Conservation (phyloP, 2,888 invertebrate genomes). For the Meiosimyza decipiens region DNA sequence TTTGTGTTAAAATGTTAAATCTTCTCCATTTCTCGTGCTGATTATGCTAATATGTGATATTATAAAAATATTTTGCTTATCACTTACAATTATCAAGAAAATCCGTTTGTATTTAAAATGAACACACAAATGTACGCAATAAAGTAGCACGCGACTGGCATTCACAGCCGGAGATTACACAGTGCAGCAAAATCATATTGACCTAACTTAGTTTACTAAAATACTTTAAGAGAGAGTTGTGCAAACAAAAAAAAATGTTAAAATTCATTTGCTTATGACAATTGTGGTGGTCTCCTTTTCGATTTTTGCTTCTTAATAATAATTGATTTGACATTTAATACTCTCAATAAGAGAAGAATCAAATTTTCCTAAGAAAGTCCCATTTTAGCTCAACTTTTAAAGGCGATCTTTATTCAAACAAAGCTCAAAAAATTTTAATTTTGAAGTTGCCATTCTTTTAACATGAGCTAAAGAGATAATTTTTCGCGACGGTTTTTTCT, state of each 20-base stretch:
- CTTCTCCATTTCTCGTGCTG: constrained; percentile 47
- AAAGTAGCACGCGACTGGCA: constrained; percentile 56
- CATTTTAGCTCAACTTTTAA: not conserved
- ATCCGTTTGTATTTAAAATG: not conserved
- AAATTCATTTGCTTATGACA: too few relatives aligned
- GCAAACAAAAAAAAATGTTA: too few relatives aligned
- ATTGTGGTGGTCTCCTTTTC: too few relatives aligned
- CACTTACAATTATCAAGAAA: constrained; percentile 56
- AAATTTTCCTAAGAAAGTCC: too few relatives aligned
- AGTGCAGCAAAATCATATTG: too few relatives aligned
- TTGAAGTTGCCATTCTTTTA: not conserved
- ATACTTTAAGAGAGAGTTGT: too few relatives aligned
- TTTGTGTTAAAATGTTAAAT: constrained; percentile 11
- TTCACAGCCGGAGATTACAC: too few relatives aligned
- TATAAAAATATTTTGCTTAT: constrained; percentile 63
- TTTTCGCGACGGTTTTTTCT: not conserved
- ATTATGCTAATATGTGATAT: constrained; percentile 58
- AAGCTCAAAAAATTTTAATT: not conserved
- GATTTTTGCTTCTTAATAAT: too few relatives aligned
- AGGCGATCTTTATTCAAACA: not conserved
- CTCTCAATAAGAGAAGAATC: too few relatives aligned
- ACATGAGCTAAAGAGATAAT: not conserved
- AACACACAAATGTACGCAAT: constrained; percentile 37
- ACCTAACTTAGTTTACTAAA: too few relatives aligned
- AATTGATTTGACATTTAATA: too few relatives aligned